Base-by-base conservation (phyloP, 2,888 invertebrate genomes). In the Harpagoxenus sublaevis region DNA sequence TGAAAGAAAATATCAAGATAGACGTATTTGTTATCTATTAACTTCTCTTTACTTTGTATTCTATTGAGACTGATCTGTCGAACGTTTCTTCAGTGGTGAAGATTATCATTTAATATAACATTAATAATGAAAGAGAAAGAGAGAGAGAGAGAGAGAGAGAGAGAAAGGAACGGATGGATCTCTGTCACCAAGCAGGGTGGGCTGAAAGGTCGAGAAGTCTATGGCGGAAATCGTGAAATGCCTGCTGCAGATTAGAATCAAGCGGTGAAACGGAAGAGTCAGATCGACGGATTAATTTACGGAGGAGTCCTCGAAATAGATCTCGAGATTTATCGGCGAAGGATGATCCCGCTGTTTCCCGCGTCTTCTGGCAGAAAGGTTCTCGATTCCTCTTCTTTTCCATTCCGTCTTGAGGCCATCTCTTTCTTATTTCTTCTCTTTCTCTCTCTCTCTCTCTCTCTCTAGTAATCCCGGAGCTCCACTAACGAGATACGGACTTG, bases 401-500 rank as follows among this genome's bases (percentile, higher is more conserved):
- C 12, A 18, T 51, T 48, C 8, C 55, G 48, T 57, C 23, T 42
- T 68, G 15, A 39, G 42, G 4, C 45, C 35, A 4, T 18, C 39
- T 84, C 70, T 83, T 48, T 48, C 55, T 83, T 60, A 53, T 15
- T 28, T 65, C n/a, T 12, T 51, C 63, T 35, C 31, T 42, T 9
- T 51, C 28, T 48, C 45, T 66, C 35, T 42, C 51, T 48, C 42
- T 31, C 23, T 65, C 35, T 45, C 23, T 10, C 10, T 45, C 23
- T 63, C 78, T 70, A 73, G 84, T 88, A 89, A 90, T 89, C 85
- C 84, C 71, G 71, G 85, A 82, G 48, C 87, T 86, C 71, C 86
- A 83, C 90, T 92, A 92, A 92, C 91, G 92, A 92, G 92, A 89
- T 87, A 85, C 85, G 87, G 87, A 88, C 86, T 88, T 89, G 85